Conservation (phyloP, 2,797 vertebrate genomes). For the Pseudochaenichthys georgianus region DNA sequence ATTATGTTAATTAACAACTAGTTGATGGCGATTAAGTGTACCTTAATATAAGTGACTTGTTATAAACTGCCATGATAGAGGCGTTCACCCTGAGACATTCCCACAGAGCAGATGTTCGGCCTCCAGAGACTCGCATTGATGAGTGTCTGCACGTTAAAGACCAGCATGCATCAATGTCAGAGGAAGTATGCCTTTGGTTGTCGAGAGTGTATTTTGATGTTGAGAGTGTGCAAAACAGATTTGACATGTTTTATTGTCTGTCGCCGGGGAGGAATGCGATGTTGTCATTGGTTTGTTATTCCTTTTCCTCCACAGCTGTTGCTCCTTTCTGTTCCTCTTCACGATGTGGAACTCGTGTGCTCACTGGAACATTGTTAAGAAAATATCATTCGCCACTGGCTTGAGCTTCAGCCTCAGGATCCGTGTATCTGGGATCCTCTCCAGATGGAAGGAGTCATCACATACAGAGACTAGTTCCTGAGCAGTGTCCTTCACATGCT, state of each 20-base stretch:
- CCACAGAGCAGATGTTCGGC: conserved; percentile 55
- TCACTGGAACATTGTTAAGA: neutral
- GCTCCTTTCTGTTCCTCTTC: neutral
- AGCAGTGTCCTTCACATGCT: no score
- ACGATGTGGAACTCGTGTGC: neutral
- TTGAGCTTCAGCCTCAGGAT: no score
- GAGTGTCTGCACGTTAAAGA: neutral
- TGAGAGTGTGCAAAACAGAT: conserved; percentile 17
- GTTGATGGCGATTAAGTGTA: no score
- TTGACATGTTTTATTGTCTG: neutral
- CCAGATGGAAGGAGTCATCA: no score
- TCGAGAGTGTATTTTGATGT: neutral
- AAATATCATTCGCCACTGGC: neutral
- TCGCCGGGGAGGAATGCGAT: neutral
- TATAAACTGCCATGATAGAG: neutral
- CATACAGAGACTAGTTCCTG: no score
- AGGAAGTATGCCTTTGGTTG: conserved; percentile 10
- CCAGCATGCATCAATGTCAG: neutral
- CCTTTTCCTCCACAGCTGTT: neutral
- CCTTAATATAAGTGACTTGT: no score
- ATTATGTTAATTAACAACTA: no score
- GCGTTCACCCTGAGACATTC: conserved; percentile 47
- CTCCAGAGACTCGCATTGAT: conserved; percentile 34
- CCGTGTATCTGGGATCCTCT: no score
- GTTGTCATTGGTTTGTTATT: conserved; percentile 5